Conservation (phyloP, 2,797 vertebrate genomes). For the Potorous gilbertii region DNA sequence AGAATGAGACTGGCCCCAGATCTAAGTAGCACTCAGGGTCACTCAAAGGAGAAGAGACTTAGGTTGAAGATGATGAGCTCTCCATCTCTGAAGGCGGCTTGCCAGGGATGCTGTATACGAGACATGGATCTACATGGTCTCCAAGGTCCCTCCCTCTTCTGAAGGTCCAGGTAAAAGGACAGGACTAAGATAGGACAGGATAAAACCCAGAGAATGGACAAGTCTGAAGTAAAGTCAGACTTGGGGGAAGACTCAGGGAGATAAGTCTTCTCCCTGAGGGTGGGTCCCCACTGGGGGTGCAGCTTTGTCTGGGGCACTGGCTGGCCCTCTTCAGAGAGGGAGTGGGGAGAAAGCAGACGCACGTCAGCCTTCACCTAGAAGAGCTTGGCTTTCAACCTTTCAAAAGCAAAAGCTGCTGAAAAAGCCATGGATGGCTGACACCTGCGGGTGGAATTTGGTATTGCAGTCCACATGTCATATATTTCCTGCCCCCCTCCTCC, state of each 20-base stretch:
- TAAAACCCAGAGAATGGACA: background rate
- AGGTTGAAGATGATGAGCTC: background rate
- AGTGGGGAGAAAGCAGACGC: too few relatives aligned
- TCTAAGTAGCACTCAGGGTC: too few relatives aligned
- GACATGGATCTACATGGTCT: background rate
- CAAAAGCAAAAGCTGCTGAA: background rate
- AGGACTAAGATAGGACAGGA: background rate
- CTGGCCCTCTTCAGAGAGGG: background rate
- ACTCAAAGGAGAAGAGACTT: background rate
- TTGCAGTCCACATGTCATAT: background rate
- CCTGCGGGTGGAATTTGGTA: background rate
- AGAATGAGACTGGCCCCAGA: background rate
- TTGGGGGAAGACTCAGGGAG: background rate
- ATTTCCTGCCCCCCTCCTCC: accelerated
- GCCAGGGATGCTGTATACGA: background rate
- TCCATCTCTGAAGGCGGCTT: background rate
- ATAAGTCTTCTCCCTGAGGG: too few relatives aligned
- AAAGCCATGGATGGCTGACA: background rate
- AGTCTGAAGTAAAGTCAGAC: background rate
- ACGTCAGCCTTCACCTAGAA: background rate
- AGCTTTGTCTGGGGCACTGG: background rate
- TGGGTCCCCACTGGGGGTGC: too few relatives aligned
- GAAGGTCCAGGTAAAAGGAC: background rate
- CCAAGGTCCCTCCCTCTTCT: background rate
- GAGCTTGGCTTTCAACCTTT: background rate